phyloP scores from a whole-genome alignment of 2,888 invertebrate species.

The Halictus quadricinctus region DNA sequence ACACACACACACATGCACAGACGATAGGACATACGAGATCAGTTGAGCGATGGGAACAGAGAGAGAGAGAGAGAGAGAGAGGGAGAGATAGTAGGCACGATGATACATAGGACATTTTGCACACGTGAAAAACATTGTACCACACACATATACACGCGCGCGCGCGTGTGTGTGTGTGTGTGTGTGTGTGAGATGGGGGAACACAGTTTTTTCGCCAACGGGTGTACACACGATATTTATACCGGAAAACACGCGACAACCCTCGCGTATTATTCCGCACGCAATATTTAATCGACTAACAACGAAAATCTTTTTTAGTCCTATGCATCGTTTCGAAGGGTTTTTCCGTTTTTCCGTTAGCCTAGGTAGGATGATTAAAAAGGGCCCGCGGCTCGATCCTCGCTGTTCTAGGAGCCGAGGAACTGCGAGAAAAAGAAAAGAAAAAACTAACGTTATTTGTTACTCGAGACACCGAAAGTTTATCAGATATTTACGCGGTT shows the following conservation, averaged over 20 bases:
- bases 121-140: constrained; percentile 1
- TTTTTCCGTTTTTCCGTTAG: constrained; percentile 18
- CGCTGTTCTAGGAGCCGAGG: constrained; percentile 67
- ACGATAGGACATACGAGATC: background rate
- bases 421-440: constrained; percentile 20
- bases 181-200: background rate
- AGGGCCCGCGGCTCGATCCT: constrained; percentile 41
- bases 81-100: background rate
- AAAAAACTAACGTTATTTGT: constrained; percentile 73
- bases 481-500: constrained; percentile 70
- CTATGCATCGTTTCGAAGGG: constrained; percentile 70
- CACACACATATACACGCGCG: background rate
- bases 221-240: constrained; percentile 2
- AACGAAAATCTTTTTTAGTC: constrained; percentile 77
- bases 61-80: background rate
- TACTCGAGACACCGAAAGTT: constrained; percentile 76
- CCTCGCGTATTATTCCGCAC: constrained; percentile 38
- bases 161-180: background rate
- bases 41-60: background rate
- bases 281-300: constrained; percentile 74
- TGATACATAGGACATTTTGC: background rate
- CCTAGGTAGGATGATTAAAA: constrained; percentile 17
- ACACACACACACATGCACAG: background rate
- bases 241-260: constrained; percentile 32
- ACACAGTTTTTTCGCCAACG: background rate